Evolutionary conservation across 2,888 invertebrate species (phyloP), one percentile per base, ranked within the genome.

Genomic region (Amiota minor): DNA sequence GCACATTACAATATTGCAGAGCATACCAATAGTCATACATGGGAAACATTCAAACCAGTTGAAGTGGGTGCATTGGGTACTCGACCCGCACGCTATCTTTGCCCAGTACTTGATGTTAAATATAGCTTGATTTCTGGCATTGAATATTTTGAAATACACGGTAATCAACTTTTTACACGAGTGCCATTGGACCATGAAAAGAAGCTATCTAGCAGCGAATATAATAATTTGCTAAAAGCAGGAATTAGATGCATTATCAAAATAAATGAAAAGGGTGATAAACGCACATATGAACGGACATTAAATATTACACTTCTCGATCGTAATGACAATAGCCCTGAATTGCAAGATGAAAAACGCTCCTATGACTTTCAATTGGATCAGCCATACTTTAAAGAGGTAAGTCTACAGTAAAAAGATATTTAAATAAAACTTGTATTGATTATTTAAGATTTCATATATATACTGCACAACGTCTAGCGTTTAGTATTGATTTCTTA

Each of bases 301-400:
- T 84, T 76, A 9, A 82, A 87, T 61, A 85, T 93, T n/a, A 89
- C 90, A 3, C 93, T 98, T 10, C 89, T 95, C 70, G 95, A 96
- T 87, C 96, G 96, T 89, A 98, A 98, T 90, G 98, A 98, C 89
- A 97, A 98, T 88, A 96, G 96, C 11, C 98, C 98, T 0, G 91
- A 95, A 78, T 81, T 93, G 49, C 88, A 92, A 77, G 91, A 92
- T 78, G 90, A 91, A 65, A 82, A 84, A 35, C 80, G 84, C 9
- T 75, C 77, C 45, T 83, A 87, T 35, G 78, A 79, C 46, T 88
- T 90, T 72, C 70, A 81, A 70, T 76, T 90, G 79, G 83, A 85
- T 9, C 85, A 88, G 79, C 88, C 89, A 6, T 88, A 88, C 75
- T 89, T 89, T 73, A 82, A 83, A 74, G 79, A 82, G 89, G 90